phyloP scores from a whole-genome alignment of 1,140 invertebrate genomes.

The Apis mellifera region DNA sequence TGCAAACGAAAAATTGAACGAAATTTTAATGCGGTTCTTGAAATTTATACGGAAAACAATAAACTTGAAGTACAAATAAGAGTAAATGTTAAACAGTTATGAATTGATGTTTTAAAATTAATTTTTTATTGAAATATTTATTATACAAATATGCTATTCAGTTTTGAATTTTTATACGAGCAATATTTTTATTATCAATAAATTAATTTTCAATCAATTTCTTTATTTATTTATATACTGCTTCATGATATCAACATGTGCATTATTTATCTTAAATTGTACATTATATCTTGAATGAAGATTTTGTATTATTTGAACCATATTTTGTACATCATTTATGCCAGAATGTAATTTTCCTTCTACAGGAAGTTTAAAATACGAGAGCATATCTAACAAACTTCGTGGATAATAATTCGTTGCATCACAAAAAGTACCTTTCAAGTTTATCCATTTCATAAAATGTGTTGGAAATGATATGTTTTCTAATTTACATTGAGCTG shows the following conservation, averaged over 20 bases:
- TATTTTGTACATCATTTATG: constrained; percentile 74
- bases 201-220: constrained; percentile 30
- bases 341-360: constrained; percentile 76
- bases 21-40: constrained; percentile 59
- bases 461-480: constrained; percentile 79
- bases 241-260: neutral
- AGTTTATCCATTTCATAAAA: constrained; percentile 84
- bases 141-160: constrained; percentile 10
- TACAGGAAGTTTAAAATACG: constrained; percentile 59
- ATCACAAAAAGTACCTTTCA: constrained; percentile 80
- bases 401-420: constrained; percentile 70
- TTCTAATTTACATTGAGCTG: constrained; percentile 81
- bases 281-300: constrained; percentile 59
- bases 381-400: constrained; percentile 73
- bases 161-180: constrained; percentile 41
- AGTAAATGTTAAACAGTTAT: constrained; percentile 48
- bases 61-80: constrained; percentile 67
- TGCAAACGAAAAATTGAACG: constrained; percentile 64
- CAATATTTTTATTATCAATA: constrained; percentile 54
- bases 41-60: constrained; percentile 69
- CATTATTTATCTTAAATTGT: constrained; percentile 69
- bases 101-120: constrained; percentile 26
- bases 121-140: constrained; percentile 47
- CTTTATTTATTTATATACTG: neutral
- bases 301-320: constrained; percentile 68